phyloP scores from a whole-genome alignment of 2,113 vertebrate species.

The Xenotilapia leptura region DNA sequence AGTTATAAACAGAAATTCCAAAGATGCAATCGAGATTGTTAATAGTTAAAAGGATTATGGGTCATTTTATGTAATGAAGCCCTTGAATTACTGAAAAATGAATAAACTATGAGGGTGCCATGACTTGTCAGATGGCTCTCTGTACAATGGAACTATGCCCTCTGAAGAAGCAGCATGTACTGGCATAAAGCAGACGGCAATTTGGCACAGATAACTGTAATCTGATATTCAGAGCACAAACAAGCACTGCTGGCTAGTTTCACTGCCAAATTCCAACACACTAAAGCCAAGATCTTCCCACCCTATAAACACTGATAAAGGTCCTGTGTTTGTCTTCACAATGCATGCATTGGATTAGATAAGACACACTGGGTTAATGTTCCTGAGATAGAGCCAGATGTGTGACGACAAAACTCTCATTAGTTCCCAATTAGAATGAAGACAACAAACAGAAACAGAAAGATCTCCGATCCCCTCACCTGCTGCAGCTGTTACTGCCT shows the following conservation, averaged over 20 bases:
- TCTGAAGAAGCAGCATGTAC: constrained; percentile 38
- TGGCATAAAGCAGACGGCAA: constrained; percentile 35
- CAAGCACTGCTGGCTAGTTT: constrained; percentile 46
- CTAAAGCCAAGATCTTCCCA: constrained; percentile 14
- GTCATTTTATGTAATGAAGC: not conserved
- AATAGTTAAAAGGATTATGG: not conserved
- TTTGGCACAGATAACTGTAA: constrained; percentile 43
- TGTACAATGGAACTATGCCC: constrained; percentile 29
- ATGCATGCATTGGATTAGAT: not conserved
- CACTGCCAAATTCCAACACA: constrained; percentile 39
- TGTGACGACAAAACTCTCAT: not conserved
- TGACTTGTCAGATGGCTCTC: constrained; percentile 13
- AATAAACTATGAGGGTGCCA: not conserved
- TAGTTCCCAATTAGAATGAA: not conserved
- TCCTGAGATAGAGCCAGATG: not conserved
- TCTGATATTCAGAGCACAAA: constrained; percentile 58
- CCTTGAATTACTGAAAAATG: not conserved
- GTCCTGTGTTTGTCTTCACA: not conserved
- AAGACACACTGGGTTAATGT: not conserved
- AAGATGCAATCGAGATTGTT: not conserved
- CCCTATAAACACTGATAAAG: not conserved
- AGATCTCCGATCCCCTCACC: not conserved
- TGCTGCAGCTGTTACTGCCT: not conserved
- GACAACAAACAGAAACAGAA: not conserved
- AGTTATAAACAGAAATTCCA: not conserved